A percentile compares a stretch with the other conserved stretches of the same genome.
phyloP scores from a whole-genome alignment of 2,113 vertebrate species.

The Caloenas nicobarica region DNA sequence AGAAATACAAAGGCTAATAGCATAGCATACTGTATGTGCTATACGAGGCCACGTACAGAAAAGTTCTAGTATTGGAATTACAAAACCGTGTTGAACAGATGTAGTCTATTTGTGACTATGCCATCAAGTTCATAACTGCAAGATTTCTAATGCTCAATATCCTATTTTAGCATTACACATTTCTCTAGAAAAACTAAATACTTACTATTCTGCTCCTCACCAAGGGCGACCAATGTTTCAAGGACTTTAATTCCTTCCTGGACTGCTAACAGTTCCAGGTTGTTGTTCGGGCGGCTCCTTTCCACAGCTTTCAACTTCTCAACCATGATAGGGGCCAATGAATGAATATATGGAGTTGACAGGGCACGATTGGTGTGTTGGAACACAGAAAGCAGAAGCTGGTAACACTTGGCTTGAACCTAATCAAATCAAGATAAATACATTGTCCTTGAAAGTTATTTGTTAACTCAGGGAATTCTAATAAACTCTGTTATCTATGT shows the following conservation, averaged over 20 bases:
- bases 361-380: constrained; percentile 93
- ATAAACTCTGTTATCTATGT: neutral
- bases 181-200: constrained; percentile 53
- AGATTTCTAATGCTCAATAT: neutral
- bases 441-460: neutral
- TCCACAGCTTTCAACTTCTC: constrained; percentile 95
- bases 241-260: constrained; percentile 96
- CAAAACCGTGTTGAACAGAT: neutral
- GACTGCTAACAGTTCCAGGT: constrained; percentile 88
- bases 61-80: neutral
- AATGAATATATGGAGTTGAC: constrained; percentile 94
- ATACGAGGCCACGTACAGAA: fast-evolving
- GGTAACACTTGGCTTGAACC: constrained; percentile 96
- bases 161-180: neutral
- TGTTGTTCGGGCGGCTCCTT: constrained; percentile 80
- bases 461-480: neutral
- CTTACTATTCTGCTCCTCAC: constrained; percentile 96
- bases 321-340: constrained; percentile 91
- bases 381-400: constrained; percentile 95
- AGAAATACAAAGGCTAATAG: neutral
- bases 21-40: neutral
- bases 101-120: neutral
- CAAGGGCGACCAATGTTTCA: constrained; percentile 92
- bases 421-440: constrained; percentile 68
- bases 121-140: neutral